phyloP scores from a whole-genome alignment of 2,797 vertebrate genomes.

The Danio aesculapii region DNA sequence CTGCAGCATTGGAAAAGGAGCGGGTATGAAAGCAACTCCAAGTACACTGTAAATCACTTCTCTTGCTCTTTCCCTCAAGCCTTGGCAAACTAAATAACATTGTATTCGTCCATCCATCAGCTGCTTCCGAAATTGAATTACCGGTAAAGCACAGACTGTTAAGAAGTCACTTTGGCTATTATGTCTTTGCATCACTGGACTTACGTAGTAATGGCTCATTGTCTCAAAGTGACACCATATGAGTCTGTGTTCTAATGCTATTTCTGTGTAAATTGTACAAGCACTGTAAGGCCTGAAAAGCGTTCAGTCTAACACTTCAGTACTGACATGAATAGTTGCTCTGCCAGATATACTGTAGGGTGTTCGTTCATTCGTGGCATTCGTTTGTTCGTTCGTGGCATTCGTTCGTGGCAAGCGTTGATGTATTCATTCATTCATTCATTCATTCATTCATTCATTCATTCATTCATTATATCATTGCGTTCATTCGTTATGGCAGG shows the following conservation, averaged over 20 bases:
- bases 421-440: neutral
- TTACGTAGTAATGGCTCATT: neutral
- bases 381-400: too few species aligned
- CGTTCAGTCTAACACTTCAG: neutral
- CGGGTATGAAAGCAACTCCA: slow-evolving; percentile 17
- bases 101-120: slow-evolving; percentile 43
- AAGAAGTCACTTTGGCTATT: slow-evolving; percentile 6
- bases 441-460: neutral
- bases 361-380: too few species aligned
- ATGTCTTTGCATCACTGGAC: slow-evolving; percentile 14
- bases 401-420: too few species aligned
- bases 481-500: too few species aligned
- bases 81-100: slow-evolving; percentile 42
- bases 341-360: too few species aligned
- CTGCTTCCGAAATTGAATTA: slow-evolving; percentile 31
- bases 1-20: slow-evolving; percentile 7
- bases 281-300: neutral
- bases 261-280: slow-evolving; percentile 18
- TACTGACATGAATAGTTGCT: neutral
- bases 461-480: neutral
- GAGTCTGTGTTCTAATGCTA: slow-evolving; percentile 5
- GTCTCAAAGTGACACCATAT: neutral
- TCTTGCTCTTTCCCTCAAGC: slow-evolving; percentile 24
- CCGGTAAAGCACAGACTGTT: slow-evolving; percentile 9
- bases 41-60: slow-evolving; percentile 28